Evolutionary conservation across 2,888 invertebrate genomes (phyloP).

Genomic region (Timema cristinae): DNA sequence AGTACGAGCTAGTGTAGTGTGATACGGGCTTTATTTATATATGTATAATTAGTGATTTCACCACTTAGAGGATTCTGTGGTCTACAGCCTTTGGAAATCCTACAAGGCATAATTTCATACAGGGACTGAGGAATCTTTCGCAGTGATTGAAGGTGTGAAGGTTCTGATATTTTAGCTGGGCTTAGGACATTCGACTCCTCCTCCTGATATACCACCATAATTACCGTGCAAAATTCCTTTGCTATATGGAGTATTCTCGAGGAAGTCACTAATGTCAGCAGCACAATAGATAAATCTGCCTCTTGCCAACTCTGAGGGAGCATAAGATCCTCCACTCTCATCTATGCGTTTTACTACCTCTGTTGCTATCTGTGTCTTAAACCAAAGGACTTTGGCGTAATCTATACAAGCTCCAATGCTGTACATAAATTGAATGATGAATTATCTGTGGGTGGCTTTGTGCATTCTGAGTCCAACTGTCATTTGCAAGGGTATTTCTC

Average conservation of each 20-base stretch:
- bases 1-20: no score
- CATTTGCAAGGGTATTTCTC: constrained; percentile 2
- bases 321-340: background rate
- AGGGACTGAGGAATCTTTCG: constrained; percentile 7
- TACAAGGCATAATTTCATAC: background rate
- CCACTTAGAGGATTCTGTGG: background rate
- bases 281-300: background rate
- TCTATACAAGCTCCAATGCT: background rate
- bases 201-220: constrained; percentile 6
- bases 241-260: background rate
- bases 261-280: background rate
- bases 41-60: background rate
- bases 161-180: background rate
- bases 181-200: no score
- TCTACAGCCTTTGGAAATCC: background rate
- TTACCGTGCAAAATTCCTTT: background rate
- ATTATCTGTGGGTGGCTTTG: background rate
- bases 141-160: background rate
- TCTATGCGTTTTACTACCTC: background rate
- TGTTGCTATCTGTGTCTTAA: background rate
- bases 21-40: no score
- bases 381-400: background rate
- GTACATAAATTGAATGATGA: background rate
- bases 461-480: constrained; percentile 1
- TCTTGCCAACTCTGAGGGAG: background rate